Percentiles rank a stretch among this genome's conserved stretches.
Evolutionary conservation across 2,113 vertebrate genomes (phyloP).

Genomic region (Salvator merianae): DNA sequence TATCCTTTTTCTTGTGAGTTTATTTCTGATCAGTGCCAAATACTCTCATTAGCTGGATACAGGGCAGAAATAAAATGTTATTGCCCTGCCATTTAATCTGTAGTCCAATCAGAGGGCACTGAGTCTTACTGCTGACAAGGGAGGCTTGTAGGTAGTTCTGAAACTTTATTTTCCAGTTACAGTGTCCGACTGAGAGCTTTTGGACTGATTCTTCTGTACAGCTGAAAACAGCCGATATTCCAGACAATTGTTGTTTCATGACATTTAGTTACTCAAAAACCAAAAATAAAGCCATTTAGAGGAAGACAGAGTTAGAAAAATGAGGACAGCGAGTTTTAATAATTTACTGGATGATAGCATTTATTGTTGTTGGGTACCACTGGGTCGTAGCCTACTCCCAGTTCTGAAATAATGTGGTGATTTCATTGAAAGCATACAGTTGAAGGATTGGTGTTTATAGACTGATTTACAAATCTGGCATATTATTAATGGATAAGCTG

Average conservation of each 20-base stretch:
- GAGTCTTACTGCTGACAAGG: background rate
- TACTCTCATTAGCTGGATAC: conserved; percentile 24
- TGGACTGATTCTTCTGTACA: conserved; percentile 7
- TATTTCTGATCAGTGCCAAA: conserved; percentile 25
- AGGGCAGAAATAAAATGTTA: conserved; percentile 55
- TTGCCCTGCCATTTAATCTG: conserved; percentile 38
- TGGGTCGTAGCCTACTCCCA: conserved; percentile 5
- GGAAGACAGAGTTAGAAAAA: background rate
- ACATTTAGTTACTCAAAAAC: conserved; percentile 40
- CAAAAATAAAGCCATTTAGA: conserved; percentile 20
- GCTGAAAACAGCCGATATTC: conserved; percentile 26
- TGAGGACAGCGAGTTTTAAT: conserved; percentile 44
- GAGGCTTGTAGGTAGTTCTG: conserved; percentile 9
- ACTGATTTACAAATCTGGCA: no score
- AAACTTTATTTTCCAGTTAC: conserved; percentile 25
- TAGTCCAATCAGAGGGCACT: conserved; percentile 6
- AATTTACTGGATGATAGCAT: conserved; percentile 60
- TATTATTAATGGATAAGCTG: no score
- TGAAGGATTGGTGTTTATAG: conserved; percentile 33
- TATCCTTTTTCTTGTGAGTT: background rate
- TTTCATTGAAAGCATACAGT: conserved; percentile 36
- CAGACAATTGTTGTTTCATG: conserved; percentile 18
- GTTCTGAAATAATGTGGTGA: conserved; percentile 38
- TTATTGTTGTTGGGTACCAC: background rate
- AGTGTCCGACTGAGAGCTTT: background rate